phyloP scores from a whole-genome alignment of 2,888 invertebrate genomes.

The Glaucopsyche alexis region DNA sequence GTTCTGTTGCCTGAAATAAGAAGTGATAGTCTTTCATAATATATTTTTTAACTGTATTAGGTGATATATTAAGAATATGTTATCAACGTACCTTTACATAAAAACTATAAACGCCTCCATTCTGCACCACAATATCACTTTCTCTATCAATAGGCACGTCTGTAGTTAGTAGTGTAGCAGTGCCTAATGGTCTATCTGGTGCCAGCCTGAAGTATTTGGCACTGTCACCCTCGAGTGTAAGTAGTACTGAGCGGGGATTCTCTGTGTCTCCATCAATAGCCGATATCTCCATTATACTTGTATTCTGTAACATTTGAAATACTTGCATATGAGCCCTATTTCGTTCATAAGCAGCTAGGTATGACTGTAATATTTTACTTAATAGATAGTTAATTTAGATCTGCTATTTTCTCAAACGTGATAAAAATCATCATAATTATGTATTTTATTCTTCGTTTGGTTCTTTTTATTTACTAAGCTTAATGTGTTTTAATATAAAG shows the following conservation, averaged over 20 bases:
- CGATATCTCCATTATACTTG: slow-evolving; percentile 84
- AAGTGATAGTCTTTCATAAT: too few species aligned
- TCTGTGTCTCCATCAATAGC: slow-evolving; percentile 92
- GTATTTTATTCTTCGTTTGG: too few species aligned
- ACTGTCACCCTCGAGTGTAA: slow-evolving; percentile 85
- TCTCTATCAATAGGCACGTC: slow-evolving; percentile 86
- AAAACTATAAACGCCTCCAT: slow-evolving; percentile 88
- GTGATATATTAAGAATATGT: too few species aligned
- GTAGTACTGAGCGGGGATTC: slow-evolving; percentile 82
- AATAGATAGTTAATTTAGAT: too few species aligned
- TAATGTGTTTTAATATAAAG: too few species aligned
- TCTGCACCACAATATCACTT: slow-evolving; percentile 85
- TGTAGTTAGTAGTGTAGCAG: slow-evolving; percentile 81
- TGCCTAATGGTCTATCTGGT: slow-evolving; percentile 77
- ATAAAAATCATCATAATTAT: too few species aligned
- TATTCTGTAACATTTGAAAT: slow-evolving; percentile 61
- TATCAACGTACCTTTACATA: slow-evolving; percentile 74
- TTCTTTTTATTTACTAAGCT: too few species aligned
- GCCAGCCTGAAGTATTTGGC: slow-evolving; percentile 84
- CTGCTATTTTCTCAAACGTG: too few species aligned
- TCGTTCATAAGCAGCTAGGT: too few species aligned
- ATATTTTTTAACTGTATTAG: too few species aligned
- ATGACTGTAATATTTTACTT: too few species aligned
- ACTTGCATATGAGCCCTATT: too few species aligned
- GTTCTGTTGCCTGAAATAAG: slow-evolving; percentile 82